phyloP scores from a whole-genome alignment of 1,140 invertebrate genomes.

The Drosophila subpulchrella region DNA sequence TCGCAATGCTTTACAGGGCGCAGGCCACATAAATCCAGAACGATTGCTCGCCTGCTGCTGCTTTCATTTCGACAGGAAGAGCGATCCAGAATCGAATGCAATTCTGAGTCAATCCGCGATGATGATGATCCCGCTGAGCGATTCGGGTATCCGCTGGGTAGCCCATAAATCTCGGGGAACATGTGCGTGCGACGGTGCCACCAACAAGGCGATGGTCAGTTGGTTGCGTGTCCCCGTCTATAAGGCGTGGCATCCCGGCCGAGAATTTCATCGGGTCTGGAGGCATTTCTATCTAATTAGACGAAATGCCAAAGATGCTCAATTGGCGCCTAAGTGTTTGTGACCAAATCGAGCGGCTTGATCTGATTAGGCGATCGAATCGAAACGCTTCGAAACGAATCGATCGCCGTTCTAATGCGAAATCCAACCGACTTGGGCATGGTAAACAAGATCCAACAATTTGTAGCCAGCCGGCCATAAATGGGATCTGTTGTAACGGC shows the following conservation, averaged over 20 bases:
- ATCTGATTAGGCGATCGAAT: constrained; percentile 55
- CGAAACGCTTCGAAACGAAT: constrained; percentile 1
- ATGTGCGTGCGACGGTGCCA: constrained; percentile 60
- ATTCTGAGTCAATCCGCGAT: constrained; percentile 29
- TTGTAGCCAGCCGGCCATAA: constrained; percentile 62
- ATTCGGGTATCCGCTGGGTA: constrained; percentile 36
- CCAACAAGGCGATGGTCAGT: constrained; percentile 33
- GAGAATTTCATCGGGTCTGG: constrained; percentile 56
- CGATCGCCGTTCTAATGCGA: constrained; percentile 61
- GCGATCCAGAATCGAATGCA: constrained; percentile 45
- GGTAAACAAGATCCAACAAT: constrained; percentile 54
- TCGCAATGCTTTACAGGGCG: constrained; percentile 6
- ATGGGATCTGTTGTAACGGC: constrained; percentile 57
- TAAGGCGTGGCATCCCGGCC: constrained; percentile 46
- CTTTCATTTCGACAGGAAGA: constrained; percentile 74
- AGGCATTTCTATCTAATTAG: constrained; percentile 74
- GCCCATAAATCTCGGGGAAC: constrained; percentile 60
- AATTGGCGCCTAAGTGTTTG: constrained; percentile 81
- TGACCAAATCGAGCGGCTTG: constrained; percentile 67
- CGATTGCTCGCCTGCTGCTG: constrained; percentile 69
- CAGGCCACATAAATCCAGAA: constrained; percentile 56
- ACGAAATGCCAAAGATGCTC: constrained; percentile 79
- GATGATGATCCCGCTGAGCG: constrained; percentile 66
- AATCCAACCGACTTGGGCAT: constrained; percentile 50
- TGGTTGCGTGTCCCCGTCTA: constrained; percentile 31